phyloP scores from a whole-genome alignment of 2,888 invertebrate species.

The Apamea monoglypha region DNA sequence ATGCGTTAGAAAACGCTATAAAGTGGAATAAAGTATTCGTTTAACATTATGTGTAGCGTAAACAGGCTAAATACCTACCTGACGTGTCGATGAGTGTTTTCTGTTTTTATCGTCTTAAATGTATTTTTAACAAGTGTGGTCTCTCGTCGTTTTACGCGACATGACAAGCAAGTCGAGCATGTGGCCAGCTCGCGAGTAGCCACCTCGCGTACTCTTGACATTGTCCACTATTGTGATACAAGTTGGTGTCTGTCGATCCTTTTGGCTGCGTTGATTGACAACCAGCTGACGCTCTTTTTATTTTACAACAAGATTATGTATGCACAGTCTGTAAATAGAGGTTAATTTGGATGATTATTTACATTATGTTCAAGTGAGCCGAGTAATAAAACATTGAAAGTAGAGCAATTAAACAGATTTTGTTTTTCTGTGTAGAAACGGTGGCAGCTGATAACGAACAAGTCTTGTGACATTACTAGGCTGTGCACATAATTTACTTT shows the following conservation, averaged over 20 bases:
- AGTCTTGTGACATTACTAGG: constrained; percentile 49
- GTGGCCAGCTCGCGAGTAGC: constrained; percentile 63
- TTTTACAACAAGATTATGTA: not conserved
- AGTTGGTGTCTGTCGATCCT: constrained; percentile 8
- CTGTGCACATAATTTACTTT: constrained; percentile 41
- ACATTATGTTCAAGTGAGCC: constrained; percentile 12
- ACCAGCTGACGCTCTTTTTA: not conserved
- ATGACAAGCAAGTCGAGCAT: constrained; percentile 69
- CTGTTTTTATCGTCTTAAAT: constrained; percentile 75
- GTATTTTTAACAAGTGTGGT: constrained; percentile 78
- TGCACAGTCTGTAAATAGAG: not conserved
- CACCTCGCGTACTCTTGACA: constrained; percentile 85
- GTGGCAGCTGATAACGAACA: constrained; percentile 40
- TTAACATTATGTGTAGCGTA: constrained; percentile 67
- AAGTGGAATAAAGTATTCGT: constrained; percentile 66
- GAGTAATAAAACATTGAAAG: constrained; percentile 32
- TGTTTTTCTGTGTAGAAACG: constrained; percentile 30
- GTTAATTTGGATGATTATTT: constrained; percentile 27
- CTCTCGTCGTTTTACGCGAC: constrained; percentile 73
- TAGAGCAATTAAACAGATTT: constrained; percentile 43
- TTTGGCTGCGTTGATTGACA: not conserved
- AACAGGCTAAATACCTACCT: constrained; percentile 74
- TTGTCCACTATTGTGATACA: constrained; percentile 70
- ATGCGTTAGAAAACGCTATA: constrained; percentile 59
- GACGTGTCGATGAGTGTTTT: constrained; percentile 74